Evolutionary conservation across 2,113 vertebrate genomes (phyloP), one percentile per base, ranked within the genome.

Genomic region (Lagopus muta): DNA sequence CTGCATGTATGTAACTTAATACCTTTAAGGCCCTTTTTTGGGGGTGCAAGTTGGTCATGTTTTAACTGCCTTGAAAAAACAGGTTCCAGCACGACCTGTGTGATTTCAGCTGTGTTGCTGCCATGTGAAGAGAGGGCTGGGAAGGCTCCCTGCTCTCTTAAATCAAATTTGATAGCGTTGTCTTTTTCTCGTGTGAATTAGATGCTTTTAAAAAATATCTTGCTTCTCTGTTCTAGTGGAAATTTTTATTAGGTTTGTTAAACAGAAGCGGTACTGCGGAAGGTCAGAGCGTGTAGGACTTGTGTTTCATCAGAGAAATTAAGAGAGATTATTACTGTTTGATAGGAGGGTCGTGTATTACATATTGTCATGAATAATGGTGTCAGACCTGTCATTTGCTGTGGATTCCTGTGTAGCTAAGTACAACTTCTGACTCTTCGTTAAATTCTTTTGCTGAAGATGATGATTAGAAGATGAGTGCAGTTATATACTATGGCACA

Each of bases 1-100:
- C 76, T 94, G 84, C 73, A n/a, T 89, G 4, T 40, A 10, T 67
- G 93, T 93, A 91, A 94, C 81, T 91, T 83, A 94, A 96, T 91
- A 88, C 85, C 17, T 81, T 87, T 86, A 87, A 84, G 86, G 36
- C 52, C 43, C 30, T 75, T 94, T 90, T 82, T 75, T 58, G 66
- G 60, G 82, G 55, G 81, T 86, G 75, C 70, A 77, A 36, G 66
- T 83, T 95, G 94, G 86, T 78, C 85, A 18, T 81, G 74, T 86
- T 92, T 80, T 69, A 91, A 73, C 75, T 89, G 79, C 85, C 67
- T 88, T 13, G 61, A 85, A 85, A 88, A 79, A 88, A 72, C 93
- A 95, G 93, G 94, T 95, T 93, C 25, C 70, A 88, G 91, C 94
- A 94, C 0, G 88, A 95, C 82, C 25, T 40, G 0, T 60, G 85